Percentiles rank a stretch among this genome's conserved stretches.
Conservation (phyloP, 2,113 vertebrate genomes). For the Myanophis thanlyinensis region DNA sequence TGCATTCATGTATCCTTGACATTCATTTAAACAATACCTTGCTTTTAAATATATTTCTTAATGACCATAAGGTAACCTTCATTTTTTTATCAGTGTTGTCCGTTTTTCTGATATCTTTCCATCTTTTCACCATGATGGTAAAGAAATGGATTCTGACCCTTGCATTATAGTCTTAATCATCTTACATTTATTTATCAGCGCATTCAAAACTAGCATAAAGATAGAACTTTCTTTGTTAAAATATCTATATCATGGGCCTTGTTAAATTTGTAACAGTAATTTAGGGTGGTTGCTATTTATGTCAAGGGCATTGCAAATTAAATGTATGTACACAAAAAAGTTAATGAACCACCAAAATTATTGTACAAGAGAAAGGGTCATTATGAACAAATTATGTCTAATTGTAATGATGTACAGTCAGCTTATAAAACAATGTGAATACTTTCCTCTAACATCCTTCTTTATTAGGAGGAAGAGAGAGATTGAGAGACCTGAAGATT, state of each 20-base stretch:
- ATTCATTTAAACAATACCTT: conserved; percentile 45
- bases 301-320: not conserved
- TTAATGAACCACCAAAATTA: not conserved
- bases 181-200: conserved; percentile 36
- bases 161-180: conserved; percentile 52
- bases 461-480: not conserved
- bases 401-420: not conserved
- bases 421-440: not conserved
- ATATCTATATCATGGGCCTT: not conserved
- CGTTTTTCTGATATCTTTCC: conserved; percentile 25
- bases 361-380: not conserved
- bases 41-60: conserved; percentile 57
- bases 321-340: conserved; percentile 9
- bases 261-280: conserved; percentile 24
- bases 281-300: not conserved
- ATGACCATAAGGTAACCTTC: conserved; percentile 53
- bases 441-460: not conserved
- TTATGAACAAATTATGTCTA: conserved; percentile 12
- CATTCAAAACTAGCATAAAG: conserved; percentile 37
- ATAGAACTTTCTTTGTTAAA: conserved; percentile 38
- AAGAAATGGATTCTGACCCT: conserved; percentile 36
- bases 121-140: conserved; percentile 6
- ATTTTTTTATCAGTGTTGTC: conserved; percentile 59
- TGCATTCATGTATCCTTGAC: conserved; percentile 44
- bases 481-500: not conserved